Evolutionary conservation across 2,888 invertebrate genomes (phyloP).

Genomic region (Abrostola triplasia): DNA sequence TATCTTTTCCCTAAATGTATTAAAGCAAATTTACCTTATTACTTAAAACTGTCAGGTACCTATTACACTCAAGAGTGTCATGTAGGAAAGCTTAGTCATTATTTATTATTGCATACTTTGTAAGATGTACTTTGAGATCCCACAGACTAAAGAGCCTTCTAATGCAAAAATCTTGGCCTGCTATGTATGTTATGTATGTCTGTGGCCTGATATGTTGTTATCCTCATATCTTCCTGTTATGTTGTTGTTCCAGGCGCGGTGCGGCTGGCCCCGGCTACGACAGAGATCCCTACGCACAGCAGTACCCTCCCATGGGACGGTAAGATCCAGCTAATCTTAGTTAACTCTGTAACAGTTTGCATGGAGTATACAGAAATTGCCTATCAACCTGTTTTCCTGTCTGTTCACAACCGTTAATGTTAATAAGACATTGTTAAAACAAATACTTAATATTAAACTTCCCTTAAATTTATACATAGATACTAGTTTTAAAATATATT

Average conservation of each 20-base stretch:
- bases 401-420: not conserved
- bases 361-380: constrained; percentile 41
- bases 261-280: constrained; percentile 80
- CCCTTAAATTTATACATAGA: not conserved
- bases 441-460: not conserved
- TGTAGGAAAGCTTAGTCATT: no score
- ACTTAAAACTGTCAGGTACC: no score
- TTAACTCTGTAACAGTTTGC: constrained; percentile 27
- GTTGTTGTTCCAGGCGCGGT: constrained; percentile 74
- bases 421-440: not conserved
- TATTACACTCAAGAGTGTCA: no score
- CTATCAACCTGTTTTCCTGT: not conserved
- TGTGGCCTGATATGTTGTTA: no score
- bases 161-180: no score
- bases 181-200: no score
- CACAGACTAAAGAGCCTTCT: no score
- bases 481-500: not conserved
- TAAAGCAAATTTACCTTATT: no score
- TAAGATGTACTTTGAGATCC: no score
- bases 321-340: constrained; percentile 62
- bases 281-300: constrained; percentile 83
- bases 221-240: not conserved
- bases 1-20: no score
- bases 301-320: constrained; percentile 86
- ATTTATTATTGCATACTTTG: no score